Base-by-base conservation (phyloP, 2,888 invertebrate species). In the Microctonus hyperodae region DNA sequence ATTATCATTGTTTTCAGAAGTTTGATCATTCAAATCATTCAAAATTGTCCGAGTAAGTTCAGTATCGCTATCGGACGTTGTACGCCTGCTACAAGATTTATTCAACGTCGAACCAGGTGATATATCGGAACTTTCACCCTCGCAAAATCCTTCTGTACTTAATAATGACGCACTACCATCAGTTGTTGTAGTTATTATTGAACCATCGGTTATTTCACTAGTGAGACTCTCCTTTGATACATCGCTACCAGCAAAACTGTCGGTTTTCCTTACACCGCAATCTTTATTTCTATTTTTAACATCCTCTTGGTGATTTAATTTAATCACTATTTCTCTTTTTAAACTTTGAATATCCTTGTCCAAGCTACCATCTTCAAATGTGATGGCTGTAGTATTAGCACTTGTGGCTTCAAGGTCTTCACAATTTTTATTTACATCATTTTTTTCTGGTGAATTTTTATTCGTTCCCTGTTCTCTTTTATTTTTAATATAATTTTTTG, bases 181-280 rank as follows among this genome's bases (percentile, higher is more conserved):
- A 75, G 90, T 89, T 76, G 90, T 90, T 69, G 90, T 86, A 53
- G 90, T 89, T 76, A 90, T 88, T 78, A 89, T 90, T 74, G 88
- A 88, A 79, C 86, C 84, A 78, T 90, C 90, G 79, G 88, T 88
- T 80, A 88, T 87, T 78, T 90, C 87, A 83, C 89, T 90, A 83
- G 89, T 89, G 72, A 89, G 88, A 73, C 88, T 88, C 28, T 90
- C 88, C 74, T 83, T 83, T 3, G 83, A 83, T 33, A 83, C 77
- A 69, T 83, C 83, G 72, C 82, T 83, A 16, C 80, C 83, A 25
- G 83, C 81, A 64, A 83, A 83, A 62, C 83, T 83, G 72, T 83
- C 77, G 0, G 80, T 81, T 70, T 83, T 83, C 35, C 76, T 78
- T 31, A 83, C 78, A 20, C 79, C 74, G 25, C 75, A 74, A 11